A percentile compares a stretch with the other conserved stretches of the same genome.
These are phyloP conservation scores for Hyla sarda DNA, from an alignment of 2,113 vertebrate genomes.

Conservation along the genomic window DNA sequence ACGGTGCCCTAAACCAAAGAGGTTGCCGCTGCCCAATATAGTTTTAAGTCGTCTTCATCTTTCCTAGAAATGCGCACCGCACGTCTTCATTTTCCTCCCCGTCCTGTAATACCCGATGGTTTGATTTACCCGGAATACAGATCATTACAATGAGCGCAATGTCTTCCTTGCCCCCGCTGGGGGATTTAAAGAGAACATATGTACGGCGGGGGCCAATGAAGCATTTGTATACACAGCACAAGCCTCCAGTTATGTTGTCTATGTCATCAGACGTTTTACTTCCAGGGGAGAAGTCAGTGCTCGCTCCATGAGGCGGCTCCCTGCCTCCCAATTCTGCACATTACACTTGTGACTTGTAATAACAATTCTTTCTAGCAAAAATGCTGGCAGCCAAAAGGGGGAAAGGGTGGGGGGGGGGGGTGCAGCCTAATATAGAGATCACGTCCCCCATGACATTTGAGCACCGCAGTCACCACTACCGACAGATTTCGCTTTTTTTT, in stretches of 20 bases:
- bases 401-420: too few species aligned
- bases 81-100: neutral
- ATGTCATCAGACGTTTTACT: neutral
- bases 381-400: neutral
- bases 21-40: too few species aligned
- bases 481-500: neutral
- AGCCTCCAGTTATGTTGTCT: neutral
- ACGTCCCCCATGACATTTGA: constrained; percentile 16
- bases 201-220: neutral
- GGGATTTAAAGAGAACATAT: constrained; percentile 36
- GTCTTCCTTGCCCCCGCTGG: constrained; percentile 43
- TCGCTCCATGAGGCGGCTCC: constrained; percentile 24
- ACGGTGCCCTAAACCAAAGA: too few species aligned
- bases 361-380: constrained; percentile 28
- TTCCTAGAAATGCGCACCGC: too few species aligned
- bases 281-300: neutral
- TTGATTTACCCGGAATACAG: constrained; percentile 18
- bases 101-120: neutral
- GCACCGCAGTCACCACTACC: neutral
- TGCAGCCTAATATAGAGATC: constrained; percentile 25
- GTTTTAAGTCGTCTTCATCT: too few species aligned
- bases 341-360: constrained; percentile 41
- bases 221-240: constrained; percentile 39
- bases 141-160: neutral
- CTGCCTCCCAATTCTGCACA: constrained; percentile 4